Evolutionary conservation across 2,888 invertebrate species (phyloP), one percentile per base, ranked within the genome.

Genomic region (Lepidocyrtoides sp.): DNA sequence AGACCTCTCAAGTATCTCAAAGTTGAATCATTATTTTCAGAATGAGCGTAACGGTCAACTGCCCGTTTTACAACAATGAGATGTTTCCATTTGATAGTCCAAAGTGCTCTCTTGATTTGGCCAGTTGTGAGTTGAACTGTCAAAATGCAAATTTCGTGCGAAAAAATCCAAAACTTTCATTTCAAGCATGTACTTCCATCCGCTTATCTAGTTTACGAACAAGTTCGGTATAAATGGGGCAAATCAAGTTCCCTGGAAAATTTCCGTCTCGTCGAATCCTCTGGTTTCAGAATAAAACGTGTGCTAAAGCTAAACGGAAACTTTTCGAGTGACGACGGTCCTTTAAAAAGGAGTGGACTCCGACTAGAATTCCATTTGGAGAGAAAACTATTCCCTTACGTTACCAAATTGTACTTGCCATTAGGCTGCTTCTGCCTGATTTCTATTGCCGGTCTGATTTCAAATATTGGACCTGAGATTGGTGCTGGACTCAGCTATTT

Each of bases 401-500:
- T 91, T 20, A 72, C 60, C 1, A 72, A 41, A 10, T 17, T 87
- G 4, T 87, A 79, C 75, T 2, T 91, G 0, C 91, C 91, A 0
- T 48, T 91, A 0, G 82, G 82, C 2, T 66, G 48, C 26, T 87
- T 91, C 23, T 51, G 79, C 0, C 7, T 86, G 0, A 60, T 91
- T 17, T 41, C 86, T 2, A 87, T 91, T 14, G 23, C 32, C n/a
- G 82, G 86, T 0, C 41, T 91, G 10, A 41, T 48, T 3, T 5
- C 17, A 7, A 12, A 48, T 3, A 79, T 82, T 48, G 86, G 81
- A 8, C 23, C 63, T 5, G 81, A 82, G n/a, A 51, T 81, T 54
- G 86, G 91, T 17, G 26, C 57, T 20, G 81, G 14, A 5, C n/a
- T 91, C 0, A 82, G 75, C 17, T 91, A 81, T 20, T 79, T 81